A percentile compares a stretch with the other conserved stretches of the same genome.
phyloP scores from a whole-genome alignment of 2,888 invertebrate genomes.

The Athetis lepigone region DNA sequence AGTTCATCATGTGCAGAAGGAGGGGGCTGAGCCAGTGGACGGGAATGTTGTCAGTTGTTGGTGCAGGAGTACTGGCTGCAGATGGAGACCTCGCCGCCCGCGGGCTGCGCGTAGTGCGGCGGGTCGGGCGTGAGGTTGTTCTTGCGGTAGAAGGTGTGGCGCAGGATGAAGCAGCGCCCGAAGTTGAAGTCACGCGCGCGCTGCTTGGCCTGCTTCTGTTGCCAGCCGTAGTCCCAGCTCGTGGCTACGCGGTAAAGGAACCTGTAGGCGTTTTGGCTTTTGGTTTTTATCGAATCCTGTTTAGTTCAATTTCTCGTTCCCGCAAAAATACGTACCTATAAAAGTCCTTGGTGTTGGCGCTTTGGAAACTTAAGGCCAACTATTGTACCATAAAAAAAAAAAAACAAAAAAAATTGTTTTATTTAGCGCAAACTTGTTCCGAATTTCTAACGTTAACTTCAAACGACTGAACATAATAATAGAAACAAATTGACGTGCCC shows the following conservation, averaged over 20 bases:
- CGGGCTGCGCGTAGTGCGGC: conserved; percentile 87
- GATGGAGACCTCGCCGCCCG: conserved; percentile 79
- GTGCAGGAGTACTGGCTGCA: conserved; percentile 84
- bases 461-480: too few species aligned
- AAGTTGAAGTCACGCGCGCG: conserved; percentile 80
- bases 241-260: conserved; percentile 88
- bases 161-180: conserved; percentile 88
- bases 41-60: conserved; percentile 63
- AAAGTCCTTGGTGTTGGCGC: too few species aligned
- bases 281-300: too few species aligned
- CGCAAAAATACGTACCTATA: too few species aligned
- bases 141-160: conserved; percentile 90
- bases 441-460: too few species aligned
- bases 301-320: too few species aligned
- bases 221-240: conserved; percentile 91
- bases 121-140: conserved; percentile 90
- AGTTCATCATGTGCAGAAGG: conserved; percentile 50
- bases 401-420: too few species aligned
- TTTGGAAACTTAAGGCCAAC: too few species aligned
- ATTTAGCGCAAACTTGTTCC: too few species aligned
- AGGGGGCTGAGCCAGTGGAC: conserved; percentile 36
- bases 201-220: conserved; percentile 82
- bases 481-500: too few species aligned
- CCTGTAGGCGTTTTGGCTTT: conserved; percentile 66
- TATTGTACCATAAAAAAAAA: too few species aligned